Evolutionary conservation across 2,888 invertebrate genomes (phyloP).

Genomic region (Bellardia pandia): DNA sequence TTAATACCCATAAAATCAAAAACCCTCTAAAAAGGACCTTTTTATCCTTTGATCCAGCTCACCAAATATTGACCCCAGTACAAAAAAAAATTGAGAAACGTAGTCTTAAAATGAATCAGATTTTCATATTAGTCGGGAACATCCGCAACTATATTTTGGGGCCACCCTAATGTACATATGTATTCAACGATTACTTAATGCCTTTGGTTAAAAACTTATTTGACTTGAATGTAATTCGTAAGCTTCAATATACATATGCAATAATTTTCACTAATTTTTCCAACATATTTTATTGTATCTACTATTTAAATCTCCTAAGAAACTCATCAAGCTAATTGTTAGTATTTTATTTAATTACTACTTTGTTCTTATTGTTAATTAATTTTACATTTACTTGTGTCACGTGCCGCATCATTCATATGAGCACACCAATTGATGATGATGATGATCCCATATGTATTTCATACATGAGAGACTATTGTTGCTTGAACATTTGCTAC

Average conservation of each 20-base stretch:
- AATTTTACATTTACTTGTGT: constrained; percentile 38
- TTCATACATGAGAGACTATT: not conserved
- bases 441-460: not conserved
- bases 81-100: too few species aligned
- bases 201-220: too few species aligned
- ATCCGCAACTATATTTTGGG: too few species aligned
- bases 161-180: too few species aligned
- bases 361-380: constrained; percentile 44
- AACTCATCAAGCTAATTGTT: constrained; percentile 4
- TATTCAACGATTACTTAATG: too few species aligned
- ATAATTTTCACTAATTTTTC: not conserved
- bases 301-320: not conserved
- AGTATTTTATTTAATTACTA: constrained; percentile 16
- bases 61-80: too few species aligned
- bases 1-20: too few species aligned
- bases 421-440: not conserved
- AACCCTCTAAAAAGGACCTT: too few species aligned
- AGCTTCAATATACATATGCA: not conserved
- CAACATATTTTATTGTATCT: not conserved
- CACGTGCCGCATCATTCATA: constrained; percentile 6
- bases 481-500: not conserved
- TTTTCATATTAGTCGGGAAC: too few species aligned
- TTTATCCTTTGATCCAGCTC: too few species aligned
- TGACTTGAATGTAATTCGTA: not conserved
- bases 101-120: too few species aligned